Conservation (phyloP, 2,888 invertebrate genomes). For the Priapulus caudatus region DNA sequence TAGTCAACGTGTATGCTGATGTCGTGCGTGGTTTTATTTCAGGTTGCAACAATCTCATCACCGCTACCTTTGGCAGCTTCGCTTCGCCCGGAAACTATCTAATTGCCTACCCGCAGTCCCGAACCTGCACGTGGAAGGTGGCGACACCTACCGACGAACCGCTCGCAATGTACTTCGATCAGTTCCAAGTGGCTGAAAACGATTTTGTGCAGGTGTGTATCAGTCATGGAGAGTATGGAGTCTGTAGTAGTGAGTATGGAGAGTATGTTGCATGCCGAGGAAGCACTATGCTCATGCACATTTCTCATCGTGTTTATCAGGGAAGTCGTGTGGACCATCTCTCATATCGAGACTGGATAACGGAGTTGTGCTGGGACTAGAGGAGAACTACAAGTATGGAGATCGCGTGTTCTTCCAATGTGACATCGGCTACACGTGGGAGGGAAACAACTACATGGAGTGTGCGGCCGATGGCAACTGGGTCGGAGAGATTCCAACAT, state of each 20-base stretch:
- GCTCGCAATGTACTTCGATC: background rate
- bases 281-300: too few species aligned
- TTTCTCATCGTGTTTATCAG: too few species aligned
- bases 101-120: background rate
- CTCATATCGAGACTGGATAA: background rate
- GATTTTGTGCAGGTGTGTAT: background rate
- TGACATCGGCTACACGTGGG: background rate
- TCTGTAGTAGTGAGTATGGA: background rate
- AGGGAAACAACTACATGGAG: background rate
- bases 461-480: background rate
- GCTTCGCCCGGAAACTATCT: background rate
- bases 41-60: background rate
- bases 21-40: too few species aligned
- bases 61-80: background rate
- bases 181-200: background rate
- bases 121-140: background rate
- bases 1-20: too few species aligned
- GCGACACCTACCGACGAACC: background rate
- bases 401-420: slow-evolving; percentile 3
- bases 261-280: too few species aligned
- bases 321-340: background rate
- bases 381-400: background rate
- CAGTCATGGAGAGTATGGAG: background rate
- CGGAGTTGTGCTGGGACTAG: background rate
- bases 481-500: background rate